Evolutionary conservation across 23 tunicate species (phyloP).

Genomic region (Ciona savignyi): DNA sequence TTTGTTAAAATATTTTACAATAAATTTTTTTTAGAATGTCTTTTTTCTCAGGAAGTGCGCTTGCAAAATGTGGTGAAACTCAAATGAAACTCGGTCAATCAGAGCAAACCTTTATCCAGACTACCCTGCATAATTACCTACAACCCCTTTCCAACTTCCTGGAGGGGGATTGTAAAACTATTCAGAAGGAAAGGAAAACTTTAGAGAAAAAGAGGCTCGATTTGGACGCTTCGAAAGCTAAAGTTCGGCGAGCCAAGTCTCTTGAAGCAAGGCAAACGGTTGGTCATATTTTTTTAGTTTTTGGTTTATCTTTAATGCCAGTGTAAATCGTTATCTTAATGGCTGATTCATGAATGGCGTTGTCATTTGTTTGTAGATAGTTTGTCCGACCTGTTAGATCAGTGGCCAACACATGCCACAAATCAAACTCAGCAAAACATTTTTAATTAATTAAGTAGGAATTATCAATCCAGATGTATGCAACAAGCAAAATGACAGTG

Average conservation of each 20-base stretch:
- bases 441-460: too few species aligned
- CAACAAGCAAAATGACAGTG: too few species aligned
- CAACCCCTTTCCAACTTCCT: slow-evolving; percentile 80
- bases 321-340: too few species aligned
- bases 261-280: slow-evolving; percentile 68
- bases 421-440: too few species aligned
- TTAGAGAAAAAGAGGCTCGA: slow-evolving; percentile 96
- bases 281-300: slow-evolving; percentile 3
- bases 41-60: slow-evolving; percentile 32
- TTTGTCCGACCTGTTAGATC: too few species aligned
- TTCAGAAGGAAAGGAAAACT: slow-evolving; percentile 81
- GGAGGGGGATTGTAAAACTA: slow-evolving; percentile 95
- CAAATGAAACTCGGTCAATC: slow-evolving; percentile 85
- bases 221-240: slow-evolving; percentile 87
- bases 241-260: slow-evolving; percentile 71
- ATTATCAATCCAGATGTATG: too few species aligned
- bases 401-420: too few species aligned
- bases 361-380: too few species aligned
- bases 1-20: too few species aligned
- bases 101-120: slow-evolving; percentile 64
- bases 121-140: slow-evolving; percentile 68
- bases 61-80: slow-evolving; percentile 59
- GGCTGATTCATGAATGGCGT: too few species aligned
- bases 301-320: too few species aligned
- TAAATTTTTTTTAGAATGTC: too few species aligned